These are phyloP conservation scores for Terebella lapidaria DNA, from an alignment of 2,888 invertebrate species.

Conservation along the genomic window DNA sequence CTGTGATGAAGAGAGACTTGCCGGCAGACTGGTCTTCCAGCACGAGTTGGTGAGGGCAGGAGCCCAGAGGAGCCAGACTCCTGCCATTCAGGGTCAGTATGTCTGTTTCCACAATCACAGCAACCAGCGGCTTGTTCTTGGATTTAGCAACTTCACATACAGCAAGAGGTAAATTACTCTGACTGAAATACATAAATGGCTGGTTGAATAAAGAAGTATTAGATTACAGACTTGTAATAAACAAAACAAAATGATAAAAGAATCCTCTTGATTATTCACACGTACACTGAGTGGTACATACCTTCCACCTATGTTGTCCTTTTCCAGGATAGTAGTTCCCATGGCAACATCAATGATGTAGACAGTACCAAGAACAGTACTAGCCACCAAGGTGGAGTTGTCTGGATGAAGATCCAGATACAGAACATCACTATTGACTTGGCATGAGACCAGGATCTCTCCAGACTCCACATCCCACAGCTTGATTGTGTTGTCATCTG, in stretches of 20 bases:
- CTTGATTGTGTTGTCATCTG: conserved; percentile 32
- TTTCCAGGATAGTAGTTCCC: neutral
- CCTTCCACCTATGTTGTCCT: neutral
- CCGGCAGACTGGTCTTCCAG: neutral
- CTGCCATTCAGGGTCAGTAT: neutral
- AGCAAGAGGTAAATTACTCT: neutral
- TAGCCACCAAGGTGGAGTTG: neutral
- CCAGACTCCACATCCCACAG: conserved; percentile 17
- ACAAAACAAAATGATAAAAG: too few species aligned
- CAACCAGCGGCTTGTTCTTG: neutral
- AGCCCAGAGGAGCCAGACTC: neutral
- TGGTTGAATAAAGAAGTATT: too few species aligned
- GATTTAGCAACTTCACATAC: too few species aligned
- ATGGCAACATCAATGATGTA: conserved; percentile 4
- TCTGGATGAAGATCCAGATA: conserved; percentile 3
- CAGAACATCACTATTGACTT: conserved; percentile 2
- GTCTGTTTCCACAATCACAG: neutral
- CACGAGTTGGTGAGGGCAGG: neutral
- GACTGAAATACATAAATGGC: neutral
- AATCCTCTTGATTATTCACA: too few species aligned
- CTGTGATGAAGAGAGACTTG: neutral
- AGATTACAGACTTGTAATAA: too few species aligned
- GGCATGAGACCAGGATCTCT: conserved; percentile 12
- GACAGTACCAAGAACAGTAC: neutral
- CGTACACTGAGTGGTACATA: too few species aligned